A percentile compares a stretch with the other conserved stretches of the same genome.
Evolutionary conservation across 1,140 invertebrate genomes (phyloP).

Genomic region (Drosophila varians): DNA sequence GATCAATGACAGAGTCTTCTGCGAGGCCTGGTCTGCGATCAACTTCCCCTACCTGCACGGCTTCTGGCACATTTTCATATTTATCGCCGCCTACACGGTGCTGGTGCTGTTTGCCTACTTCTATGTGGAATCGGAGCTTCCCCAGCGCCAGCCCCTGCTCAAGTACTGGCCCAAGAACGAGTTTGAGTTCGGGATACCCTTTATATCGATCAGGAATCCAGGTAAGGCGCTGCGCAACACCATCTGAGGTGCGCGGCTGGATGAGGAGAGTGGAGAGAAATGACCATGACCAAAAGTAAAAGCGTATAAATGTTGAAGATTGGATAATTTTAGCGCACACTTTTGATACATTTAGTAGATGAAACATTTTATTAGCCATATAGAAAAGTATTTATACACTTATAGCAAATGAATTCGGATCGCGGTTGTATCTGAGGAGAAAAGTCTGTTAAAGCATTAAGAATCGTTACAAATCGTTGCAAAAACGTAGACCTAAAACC

Average conservation of each 20-base stretch:
- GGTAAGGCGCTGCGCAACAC: constrained; percentile 69
- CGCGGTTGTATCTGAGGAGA: constrained; percentile 38
- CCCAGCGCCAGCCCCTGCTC: constrained; percentile 88
- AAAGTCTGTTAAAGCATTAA: constrained; percentile 53
- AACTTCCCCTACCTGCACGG: constrained; percentile 92
- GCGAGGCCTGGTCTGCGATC: constrained; percentile 89
- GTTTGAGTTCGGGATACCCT: constrained; percentile 90
- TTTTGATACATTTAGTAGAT: constrained; percentile 40
- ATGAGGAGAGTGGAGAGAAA: constrained; percentile 18
- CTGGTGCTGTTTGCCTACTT: constrained; percentile 91
- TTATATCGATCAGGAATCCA: constrained; percentile 87
- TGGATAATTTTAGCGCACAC: constrained; percentile 38
- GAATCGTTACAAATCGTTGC: constrained; percentile 22
- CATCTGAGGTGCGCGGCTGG: constrained; percentile 49
- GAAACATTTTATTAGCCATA: constrained; percentile 26
- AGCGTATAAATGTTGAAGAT: constrained; percentile 27
- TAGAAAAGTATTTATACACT: constrained; percentile 8
- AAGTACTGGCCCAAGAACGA: constrained; percentile 90
- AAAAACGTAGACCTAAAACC: constrained; percentile 2
- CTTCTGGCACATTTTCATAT: constrained; percentile 92
- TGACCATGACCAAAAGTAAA: constrained; percentile 29
- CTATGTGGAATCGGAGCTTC: constrained; percentile 88
- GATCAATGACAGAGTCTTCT: constrained; percentile 91
- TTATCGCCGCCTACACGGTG: constrained; percentile 90
- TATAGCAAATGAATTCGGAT: constrained; percentile 36